Evolutionary conservation across 2,797 vertebrate genomes (phyloP).

Genomic region (Coregonus suidteri): DNA sequence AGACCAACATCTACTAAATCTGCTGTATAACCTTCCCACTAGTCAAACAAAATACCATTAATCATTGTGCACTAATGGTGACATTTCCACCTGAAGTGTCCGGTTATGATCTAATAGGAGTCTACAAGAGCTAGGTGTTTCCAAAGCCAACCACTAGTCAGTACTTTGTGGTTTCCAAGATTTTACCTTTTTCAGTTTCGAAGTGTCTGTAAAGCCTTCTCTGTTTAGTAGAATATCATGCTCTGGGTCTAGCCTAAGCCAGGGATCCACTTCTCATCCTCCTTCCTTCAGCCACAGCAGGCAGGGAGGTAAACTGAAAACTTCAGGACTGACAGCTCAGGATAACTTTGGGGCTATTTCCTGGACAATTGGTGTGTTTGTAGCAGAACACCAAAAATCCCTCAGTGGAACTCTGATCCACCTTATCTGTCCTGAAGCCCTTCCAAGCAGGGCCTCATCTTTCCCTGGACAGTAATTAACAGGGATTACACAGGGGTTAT

Average conservation of each 20-base stretch:
- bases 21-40: no score
- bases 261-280: background rate
- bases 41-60: no score
- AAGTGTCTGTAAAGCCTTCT: background rate
- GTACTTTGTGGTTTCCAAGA: background rate
- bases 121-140: background rate
- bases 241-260: background rate
- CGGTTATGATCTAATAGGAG: background rate
- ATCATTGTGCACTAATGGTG: no score
- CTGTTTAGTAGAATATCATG: conserved; percentile 3
- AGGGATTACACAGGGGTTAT: conserved; percentile 69
- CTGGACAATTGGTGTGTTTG: conserved; percentile 53
- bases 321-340: conserved; percentile 19
- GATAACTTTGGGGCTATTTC: conserved; percentile 40
- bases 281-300: conserved; percentile 14
- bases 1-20: no score
- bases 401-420: conserved; percentile 60
- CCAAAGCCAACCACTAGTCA: background rate
- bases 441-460: conserved; percentile 67
- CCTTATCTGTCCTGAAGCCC: conserved; percentile 66
- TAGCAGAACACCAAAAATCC: conserved; percentile 47
- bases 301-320: conserved; percentile 8
- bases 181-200: background rate
- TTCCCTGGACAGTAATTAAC: conserved; percentile 72
- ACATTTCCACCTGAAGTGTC: no score